A percentile compares a stretch with the other conserved stretches of the same genome.
Conservation (phyloP, 2,113 vertebrate species). For the Seriola aureovittata region DNA sequence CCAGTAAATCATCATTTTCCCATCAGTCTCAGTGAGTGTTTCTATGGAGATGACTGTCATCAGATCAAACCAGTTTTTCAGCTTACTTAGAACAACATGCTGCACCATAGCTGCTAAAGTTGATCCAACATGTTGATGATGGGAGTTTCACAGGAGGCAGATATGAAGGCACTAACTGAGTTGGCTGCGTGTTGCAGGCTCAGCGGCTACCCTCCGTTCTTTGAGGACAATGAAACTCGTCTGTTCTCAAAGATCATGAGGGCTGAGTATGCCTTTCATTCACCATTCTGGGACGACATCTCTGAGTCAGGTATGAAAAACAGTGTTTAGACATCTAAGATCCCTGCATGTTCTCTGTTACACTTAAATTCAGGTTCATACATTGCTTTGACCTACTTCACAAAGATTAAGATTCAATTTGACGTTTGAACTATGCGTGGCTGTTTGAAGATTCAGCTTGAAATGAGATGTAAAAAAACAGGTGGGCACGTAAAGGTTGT, state of each 20-base stretch:
- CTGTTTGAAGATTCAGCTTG: no score
- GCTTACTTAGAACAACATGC: background rate
- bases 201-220: slow-evolving; percentile 97
- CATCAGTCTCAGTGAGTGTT: no score
- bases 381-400: no score
- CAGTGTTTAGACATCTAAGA: no score
- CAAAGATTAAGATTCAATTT: no score
- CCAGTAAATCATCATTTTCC: no score
- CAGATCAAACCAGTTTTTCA: background rate
- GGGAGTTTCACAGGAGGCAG: background rate
- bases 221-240: slow-evolving; percentile 92
- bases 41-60: background rate
- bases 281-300: slow-evolving; percentile 95
- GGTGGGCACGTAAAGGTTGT: no score
- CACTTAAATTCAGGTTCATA: no score
- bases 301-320: slow-evolving; percentile 90
- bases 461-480: no score
- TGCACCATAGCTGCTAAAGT: background rate
- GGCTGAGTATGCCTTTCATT: slow-evolving; percentile 93
- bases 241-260: slow-evolving; percentile 95
- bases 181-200: slow-evolving; percentile 80
- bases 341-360: no score
- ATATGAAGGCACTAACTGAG: background rate
- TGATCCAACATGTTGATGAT: background rate
- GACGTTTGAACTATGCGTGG: no score